Evolutionary conservation across 2,113 vertebrate genomes (phyloP), one percentile per base, ranked within the genome.

Genomic region (Odocoileus hemionus): DNA sequence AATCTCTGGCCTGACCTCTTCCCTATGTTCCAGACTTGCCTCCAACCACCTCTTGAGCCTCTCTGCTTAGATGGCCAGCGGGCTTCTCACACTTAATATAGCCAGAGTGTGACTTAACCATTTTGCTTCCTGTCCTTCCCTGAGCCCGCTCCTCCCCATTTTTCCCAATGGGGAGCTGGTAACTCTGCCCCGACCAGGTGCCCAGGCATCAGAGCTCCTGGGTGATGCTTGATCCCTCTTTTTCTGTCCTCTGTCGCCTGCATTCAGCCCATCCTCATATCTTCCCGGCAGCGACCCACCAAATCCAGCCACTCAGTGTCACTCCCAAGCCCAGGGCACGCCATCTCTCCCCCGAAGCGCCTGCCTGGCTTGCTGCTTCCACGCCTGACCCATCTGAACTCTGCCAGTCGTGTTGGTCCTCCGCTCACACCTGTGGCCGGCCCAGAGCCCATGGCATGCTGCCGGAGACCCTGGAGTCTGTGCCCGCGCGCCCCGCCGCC

Each of bases 401-500:
- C 28, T 10, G 33, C 52, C 26, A 36, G 4, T 45, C 19, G 0
- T 14, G 4, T 54, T n/a, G n/a, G 30, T 39, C 14, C 39, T 92
- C 8, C 6, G n/a, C 25, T 39, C 8, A 60, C 6, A 30, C 21
- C 25, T 1, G 0, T 4, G 55, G 19, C 16, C 0, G 1, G 33
- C 21, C 6, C 26, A 19, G 2, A 36, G 8, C 47, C 45, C n/a
- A 28, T 2, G 7, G 50, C 19, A 0, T 39, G 45, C 25, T 4
- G 23, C 60, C 36, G 9, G 13, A 94, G 21, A 3, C 39, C 16
- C n/a, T 19, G 4, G 23, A 7, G 39, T 64, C 45, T 70, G 54
- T 12, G 45, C 25, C 52, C 14, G 5, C 0, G 16, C 5, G 1
- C 47, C 28, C 47, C 0, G 9, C 43, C 2, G 0, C 26, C 26